Base-by-base conservation (phyloP, 2,797 vertebrate genomes). In the Danio choprae region DNA sequence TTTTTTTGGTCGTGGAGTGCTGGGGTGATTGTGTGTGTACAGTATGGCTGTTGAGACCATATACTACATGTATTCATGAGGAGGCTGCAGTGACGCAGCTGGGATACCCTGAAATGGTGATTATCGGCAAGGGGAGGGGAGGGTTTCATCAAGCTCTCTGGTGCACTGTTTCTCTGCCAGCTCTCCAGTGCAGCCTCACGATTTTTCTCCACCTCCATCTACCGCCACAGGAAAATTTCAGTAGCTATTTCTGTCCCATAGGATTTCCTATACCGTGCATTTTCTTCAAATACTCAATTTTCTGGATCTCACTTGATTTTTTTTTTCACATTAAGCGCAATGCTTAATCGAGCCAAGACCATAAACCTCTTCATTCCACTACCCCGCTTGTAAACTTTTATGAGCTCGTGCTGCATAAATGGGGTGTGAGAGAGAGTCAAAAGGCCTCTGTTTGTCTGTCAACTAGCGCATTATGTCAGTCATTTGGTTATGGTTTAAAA, bases 41-140 rank as follows among this genome's bases (percentile, higher is more conserved):
- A 11, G 29, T 63, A 76, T 83, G 83, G 56, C 41, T 29, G 15
- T 43, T 55, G 78, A 71, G 65, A 86, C 73, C 56, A 53, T 64
- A 81, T 44, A 64, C 63, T 71, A 68, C 41, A 78, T 79, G 56
- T 62, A 79, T 79, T 58, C 58, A 82, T 82, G 85, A 72, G 82
- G 74, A 79, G 79, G 20, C 64, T 76, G 56, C 67, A 79, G 62
- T 84, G 71, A 79, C 71, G 73, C 63, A 59, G 58, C 65, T 79
- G 81, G 85, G 85, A 83, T 84, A 84, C 83, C 85, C 83, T 83
- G 62, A 41, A 79, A 78, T 74, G 64, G 75, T 80, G 36, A 68
- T 71, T 50, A 41, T 64, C 38, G 38, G 67, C 41, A 51, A 75
- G 15, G 74, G 48, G 48, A 29, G 20, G 71, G n/a, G 71, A n/a